phyloP scores from a whole-genome alignment of 37 sponge, comb jelly and placozoan species.

The Corticium candelabrum region DNA sequence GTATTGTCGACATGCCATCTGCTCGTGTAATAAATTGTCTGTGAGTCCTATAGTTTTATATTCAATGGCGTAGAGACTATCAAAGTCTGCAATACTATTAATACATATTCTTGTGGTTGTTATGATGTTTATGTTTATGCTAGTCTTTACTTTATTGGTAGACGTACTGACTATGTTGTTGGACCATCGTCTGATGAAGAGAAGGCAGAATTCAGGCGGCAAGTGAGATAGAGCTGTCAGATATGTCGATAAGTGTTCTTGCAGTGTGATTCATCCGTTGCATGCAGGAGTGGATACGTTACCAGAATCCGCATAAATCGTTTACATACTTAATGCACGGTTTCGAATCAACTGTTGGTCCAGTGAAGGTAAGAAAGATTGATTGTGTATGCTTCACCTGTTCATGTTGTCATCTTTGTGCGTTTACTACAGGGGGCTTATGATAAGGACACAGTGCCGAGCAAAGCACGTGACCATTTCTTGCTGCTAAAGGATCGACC shows the following conservation, averaged over 20 bases:
- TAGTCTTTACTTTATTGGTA: too few relatives aligned
- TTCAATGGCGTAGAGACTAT: too few relatives aligned
- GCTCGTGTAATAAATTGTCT: too few relatives aligned
- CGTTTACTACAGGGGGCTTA: slow-evolving; percentile 14
- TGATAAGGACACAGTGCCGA: slow-evolving; percentile 44
- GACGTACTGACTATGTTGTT: slow-evolving; percentile 6
- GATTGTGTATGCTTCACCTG: background rate
- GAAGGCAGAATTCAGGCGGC: background rate
- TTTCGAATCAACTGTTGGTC: slow-evolving; percentile 59
- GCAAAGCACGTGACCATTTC: slow-evolving; percentile 68
- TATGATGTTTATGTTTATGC: too few relatives aligned
- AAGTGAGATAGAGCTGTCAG: background rate
- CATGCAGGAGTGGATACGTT: slow-evolving; percentile 57
- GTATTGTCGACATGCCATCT: too few relatives aligned
- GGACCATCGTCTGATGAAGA: slow-evolving; percentile 7
- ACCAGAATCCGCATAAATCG: slow-evolving; percentile 57
- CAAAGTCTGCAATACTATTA: too few relatives aligned
- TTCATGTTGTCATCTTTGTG: background rate
- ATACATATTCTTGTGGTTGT: too few relatives aligned
- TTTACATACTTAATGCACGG: slow-evolving; percentile 61
- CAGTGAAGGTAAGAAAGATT: slow-evolving; percentile 53
- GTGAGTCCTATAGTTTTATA: too few relatives aligned
- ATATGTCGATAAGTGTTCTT: too few relatives aligned
- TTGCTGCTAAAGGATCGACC: slow-evolving; percentile 68
- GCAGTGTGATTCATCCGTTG: too few relatives aligned